These are phyloP conservation scores for Telmatochromis brichardi DNA, from an alignment of 2,113 vertebrate genomes.

Conservation along the genomic window DNA sequence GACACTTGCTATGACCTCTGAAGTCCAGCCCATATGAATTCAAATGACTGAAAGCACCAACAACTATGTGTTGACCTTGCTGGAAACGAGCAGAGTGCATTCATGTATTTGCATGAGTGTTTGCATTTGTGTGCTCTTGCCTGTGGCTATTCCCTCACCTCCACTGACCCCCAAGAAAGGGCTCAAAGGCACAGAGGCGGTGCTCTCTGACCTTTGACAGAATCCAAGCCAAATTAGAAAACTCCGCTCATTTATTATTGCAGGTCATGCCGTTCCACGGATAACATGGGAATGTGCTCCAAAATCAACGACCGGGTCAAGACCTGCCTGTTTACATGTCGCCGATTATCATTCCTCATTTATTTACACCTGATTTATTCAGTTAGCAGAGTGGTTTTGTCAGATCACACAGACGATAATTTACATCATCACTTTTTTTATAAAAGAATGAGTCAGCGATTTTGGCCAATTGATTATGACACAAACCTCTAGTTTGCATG, in stretches of 20 bases:
- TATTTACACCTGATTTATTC: background rate
- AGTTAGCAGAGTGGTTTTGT: background rate
- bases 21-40: background rate
- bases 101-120: constrained; percentile 8
- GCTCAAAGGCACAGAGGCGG: constrained; percentile 51
- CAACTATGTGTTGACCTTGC: constrained; percentile 21
- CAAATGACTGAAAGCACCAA: background rate
- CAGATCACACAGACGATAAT: background rate
- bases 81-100: constrained; percentile 8
- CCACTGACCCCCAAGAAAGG: constrained; percentile 37
- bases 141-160: constrained; percentile 53
- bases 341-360: background rate
- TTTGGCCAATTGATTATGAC: background rate
- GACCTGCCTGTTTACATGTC: constrained; percentile 12
- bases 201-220: constrained; percentile 34
- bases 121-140: constrained; percentile 29
- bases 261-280: background rate
- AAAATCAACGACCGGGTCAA: background rate
- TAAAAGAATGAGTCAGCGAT: background rate
- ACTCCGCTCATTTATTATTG: constrained; percentile 46
- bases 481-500: background rate
- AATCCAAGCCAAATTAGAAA: constrained; percentile 56
- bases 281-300: constrained; percentile 13
- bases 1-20: constrained; percentile 11
- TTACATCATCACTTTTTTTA: background rate